Percentiles rank a stretch among this genome's conserved stretches.
phyloP scores from a whole-genome alignment of 2,113 vertebrate species.

The Microtus pennsylvanicus region DNA sequence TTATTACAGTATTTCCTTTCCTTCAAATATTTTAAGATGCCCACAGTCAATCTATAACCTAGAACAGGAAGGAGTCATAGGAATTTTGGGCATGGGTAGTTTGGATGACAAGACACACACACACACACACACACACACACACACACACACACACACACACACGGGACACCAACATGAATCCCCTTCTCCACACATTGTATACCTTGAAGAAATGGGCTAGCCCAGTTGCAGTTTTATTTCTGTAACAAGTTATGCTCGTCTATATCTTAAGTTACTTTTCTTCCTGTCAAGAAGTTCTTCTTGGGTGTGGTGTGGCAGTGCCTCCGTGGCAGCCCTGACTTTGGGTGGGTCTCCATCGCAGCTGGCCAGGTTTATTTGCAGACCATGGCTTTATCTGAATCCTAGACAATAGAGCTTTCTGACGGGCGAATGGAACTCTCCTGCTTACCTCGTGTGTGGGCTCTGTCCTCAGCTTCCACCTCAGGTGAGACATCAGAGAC shows the following conservation, averaged over 20 bases:
- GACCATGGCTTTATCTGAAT: neutral
- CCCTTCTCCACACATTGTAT: neutral
- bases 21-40: neutral
- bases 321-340: neutral
- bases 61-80: neutral
- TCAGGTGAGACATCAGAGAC: neutral
- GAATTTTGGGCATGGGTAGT: neutral
- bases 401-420: neutral
- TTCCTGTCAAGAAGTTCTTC: neutral
- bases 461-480: neutral
- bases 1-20: neutral
- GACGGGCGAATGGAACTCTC: accelerated
- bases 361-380: neutral
- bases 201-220: neutral
- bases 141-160: too few relatives aligned
- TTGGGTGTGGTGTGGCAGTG: neutral
- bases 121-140: neutral
- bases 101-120: too few relatives aligned
- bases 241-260: neutral
- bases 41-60: neutral
- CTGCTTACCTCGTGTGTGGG: neutral
- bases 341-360: neutral
- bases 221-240: neutral
- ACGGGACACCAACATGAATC: neutral
- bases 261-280: neutral